Conservation (phyloP, 2,888 invertebrate species). For the Trypoxylon attenuatum region DNA sequence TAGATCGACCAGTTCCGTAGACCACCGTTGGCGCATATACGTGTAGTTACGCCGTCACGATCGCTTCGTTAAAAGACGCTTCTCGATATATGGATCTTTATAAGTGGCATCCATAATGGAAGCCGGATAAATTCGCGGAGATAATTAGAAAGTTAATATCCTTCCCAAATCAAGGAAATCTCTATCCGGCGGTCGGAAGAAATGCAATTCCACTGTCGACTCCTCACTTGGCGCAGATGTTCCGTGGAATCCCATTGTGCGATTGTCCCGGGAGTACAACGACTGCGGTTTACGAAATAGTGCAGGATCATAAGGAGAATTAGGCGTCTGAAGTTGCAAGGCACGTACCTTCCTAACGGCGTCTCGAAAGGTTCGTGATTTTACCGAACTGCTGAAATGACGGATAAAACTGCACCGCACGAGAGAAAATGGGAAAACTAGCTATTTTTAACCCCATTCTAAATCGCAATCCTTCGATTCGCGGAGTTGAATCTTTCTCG, state of each 20-base stretch:
- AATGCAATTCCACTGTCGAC: conserved; percentile 49
- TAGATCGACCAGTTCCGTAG: background rate
- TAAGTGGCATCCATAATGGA: background rate
- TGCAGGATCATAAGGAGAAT: conserved; percentile 61
- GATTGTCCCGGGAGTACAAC: conserved; percentile 58
- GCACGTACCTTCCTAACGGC: conserved; percentile 59
- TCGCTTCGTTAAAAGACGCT: conserved; percentile 18
- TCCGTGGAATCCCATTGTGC: conserved; percentile 57
- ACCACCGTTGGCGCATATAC: too few species aligned
- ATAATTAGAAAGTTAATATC: conserved; percentile 28
- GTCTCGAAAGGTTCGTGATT: conserved; percentile 62
- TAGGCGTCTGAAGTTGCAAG: conserved; percentile 60
- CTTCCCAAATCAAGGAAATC: conserved; percentile 40
- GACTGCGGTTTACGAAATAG: conserved; percentile 61
- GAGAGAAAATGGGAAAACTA: background rate
- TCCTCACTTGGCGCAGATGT: conserved; percentile 54
- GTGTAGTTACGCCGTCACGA: background rate
- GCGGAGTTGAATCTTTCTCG: too few species aligned
- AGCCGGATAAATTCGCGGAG: background rate
- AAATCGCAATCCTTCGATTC: too few species aligned
- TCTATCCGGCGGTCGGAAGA: conserved; percentile 35
- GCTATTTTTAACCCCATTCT: background rate
- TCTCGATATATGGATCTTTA: conserved; percentile 1
- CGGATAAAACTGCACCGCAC: conserved; percentile 34
- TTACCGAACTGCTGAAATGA: conserved; percentile 50